Percentiles rank a stretch among this genome's conserved stretches.
Evolutionary conservation across 2,797 vertebrate species (phyloP).

Genomic region (Trichosurus vulpecula): DNA sequence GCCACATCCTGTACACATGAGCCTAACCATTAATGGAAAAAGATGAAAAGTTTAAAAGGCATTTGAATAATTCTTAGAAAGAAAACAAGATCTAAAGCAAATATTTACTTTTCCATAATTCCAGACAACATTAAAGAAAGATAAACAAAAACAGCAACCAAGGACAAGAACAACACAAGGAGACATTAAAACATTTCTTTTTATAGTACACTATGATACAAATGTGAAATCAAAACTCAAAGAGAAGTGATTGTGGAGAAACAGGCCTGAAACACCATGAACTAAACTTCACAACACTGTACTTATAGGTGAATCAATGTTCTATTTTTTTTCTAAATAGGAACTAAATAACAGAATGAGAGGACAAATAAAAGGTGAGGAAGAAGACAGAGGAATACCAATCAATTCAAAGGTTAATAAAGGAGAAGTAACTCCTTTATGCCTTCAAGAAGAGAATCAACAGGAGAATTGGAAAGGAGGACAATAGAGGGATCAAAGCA

Average conservation of each 20-base stretch:
- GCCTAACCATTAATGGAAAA: not conserved
- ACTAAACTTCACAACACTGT: not conserved
- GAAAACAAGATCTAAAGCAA: not conserved
- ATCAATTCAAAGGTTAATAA: not conserved
- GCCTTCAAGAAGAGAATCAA: not conserved
- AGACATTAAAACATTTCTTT: not conserved
- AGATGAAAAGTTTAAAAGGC: not conserved
- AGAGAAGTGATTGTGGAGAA: not conserved
- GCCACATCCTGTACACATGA: not conserved
- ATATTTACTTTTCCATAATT: not conserved
- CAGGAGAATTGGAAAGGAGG: not conserved
- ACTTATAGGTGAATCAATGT: not conserved
- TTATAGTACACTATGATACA: not conserved
- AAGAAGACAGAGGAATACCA: not conserved
- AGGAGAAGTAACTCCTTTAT: not conserved
- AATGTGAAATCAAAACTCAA: not conserved
- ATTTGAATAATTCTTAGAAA: not conserved
- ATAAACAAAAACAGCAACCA: not conserved
- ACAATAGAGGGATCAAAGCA: not conserved
- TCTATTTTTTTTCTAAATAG: not conserved
- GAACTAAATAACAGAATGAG: not conserved
- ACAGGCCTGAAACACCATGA: not conserved
- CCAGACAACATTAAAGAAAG: not conserved
- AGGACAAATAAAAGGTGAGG: not conserved
- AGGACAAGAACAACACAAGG: not conserved